Evolutionary conservation across 2,113 vertebrate genomes (phyloP).

Genomic region (Mesembrinibis cayennensis): DNA sequence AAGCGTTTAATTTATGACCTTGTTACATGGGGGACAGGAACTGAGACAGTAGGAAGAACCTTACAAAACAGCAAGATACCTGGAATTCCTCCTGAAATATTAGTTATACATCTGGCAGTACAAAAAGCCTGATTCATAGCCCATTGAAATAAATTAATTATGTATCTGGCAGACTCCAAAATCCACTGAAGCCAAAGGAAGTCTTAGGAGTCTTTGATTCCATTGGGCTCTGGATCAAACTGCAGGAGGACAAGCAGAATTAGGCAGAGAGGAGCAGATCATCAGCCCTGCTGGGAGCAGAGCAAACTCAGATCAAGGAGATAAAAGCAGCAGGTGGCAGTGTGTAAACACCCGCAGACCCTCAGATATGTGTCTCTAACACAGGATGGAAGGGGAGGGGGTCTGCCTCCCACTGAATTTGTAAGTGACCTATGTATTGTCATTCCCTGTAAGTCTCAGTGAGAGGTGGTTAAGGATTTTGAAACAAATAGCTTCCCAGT

Average conservation of each 20-base stretch:
- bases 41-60: slow-evolving; percentile 20
- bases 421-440: background rate
- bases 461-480: background rate
- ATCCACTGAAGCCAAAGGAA: slow-evolving; percentile 41
- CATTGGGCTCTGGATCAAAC: slow-evolving; percentile 10
- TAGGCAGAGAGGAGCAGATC: background rate
- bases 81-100: slow-evolving; percentile 66
- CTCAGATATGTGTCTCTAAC: background rate
- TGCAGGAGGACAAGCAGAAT: background rate
- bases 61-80: slow-evolving; percentile 54
- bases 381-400: background rate
- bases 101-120: slow-evolving; percentile 65
- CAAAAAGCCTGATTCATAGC: slow-evolving; percentile 56
- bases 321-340: slow-evolving; percentile 1
- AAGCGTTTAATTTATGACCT: slow-evolving; percentile 39
- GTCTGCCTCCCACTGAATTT: background rate
- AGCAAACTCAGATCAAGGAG: background rate
- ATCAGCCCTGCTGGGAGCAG: background rate
- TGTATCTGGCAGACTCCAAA: slow-evolving; percentile 55
- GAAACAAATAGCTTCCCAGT: background rate
- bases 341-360: background rate
- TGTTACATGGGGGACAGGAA: background rate
- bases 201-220: slow-evolving; percentile 40
- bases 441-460: background rate
- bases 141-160: slow-evolving; percentile 67